These are phyloP conservation scores for Phortica variegata DNA, from an alignment of 1,140 invertebrate genomes.

Conservation along the genomic window DNA sequence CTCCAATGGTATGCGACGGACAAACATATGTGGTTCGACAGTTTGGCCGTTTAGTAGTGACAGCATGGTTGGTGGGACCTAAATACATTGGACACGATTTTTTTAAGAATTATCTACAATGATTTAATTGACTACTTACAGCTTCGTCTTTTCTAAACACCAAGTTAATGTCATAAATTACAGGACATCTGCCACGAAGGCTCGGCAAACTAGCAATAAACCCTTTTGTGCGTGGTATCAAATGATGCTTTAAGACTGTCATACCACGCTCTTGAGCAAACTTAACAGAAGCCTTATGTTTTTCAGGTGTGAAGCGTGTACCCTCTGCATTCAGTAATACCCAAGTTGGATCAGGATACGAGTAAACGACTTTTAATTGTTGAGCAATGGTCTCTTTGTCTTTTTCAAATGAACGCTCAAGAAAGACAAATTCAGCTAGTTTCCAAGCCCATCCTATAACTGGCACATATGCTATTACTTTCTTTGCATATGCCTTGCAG, in stretches of 20 bases:
- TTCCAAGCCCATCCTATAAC: constrained; percentile 94
- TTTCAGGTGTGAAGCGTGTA: constrained; percentile 85
- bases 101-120: constrained; percentile 27
- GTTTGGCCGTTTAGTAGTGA: constrained; percentile 78
- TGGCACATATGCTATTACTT: constrained; percentile 87
- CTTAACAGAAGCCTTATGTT: constrained; percentile 83
- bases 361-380: constrained; percentile 78
- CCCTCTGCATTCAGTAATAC: constrained; percentile 92
- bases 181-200: constrained; percentile 73
- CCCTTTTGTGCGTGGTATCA: constrained; percentile 90
- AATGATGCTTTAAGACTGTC: constrained; percentile 82
- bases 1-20: constrained; percentile 79
- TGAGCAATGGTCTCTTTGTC: constrained; percentile 79
- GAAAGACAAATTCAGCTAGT: constrained; percentile 89
- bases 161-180: constrained; percentile 84
- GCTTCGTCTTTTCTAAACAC: constrained; percentile 69
- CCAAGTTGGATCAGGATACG: constrained; percentile 88
- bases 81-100: background rate
- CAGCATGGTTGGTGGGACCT: constrained; percentile 74
- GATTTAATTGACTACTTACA: constrained; percentile 41
- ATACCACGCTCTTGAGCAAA: constrained; percentile 86
- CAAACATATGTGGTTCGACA: constrained; percentile 75
- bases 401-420: constrained; percentile 88
- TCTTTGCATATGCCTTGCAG: constrained; percentile 94
- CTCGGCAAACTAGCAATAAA: constrained; percentile 77